Evolutionary conservation across 2,797 vertebrate genomes (phyloP).

Genomic region (Nasua narica): DNA sequence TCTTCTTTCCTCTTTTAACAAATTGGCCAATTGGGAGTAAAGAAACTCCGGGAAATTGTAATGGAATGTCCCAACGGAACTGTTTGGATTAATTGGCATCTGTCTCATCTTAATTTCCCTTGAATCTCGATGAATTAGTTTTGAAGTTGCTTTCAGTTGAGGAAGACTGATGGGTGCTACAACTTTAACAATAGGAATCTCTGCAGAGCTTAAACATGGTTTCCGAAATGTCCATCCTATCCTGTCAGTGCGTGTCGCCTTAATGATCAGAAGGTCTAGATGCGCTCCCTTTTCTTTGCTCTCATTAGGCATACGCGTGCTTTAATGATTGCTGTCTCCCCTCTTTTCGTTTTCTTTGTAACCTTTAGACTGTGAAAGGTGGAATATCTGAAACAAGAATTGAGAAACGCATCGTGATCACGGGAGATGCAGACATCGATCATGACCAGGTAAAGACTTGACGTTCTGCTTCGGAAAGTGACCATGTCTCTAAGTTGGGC

Average conservation of each 20-base stretch:
- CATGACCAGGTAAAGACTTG: constrained; percentile 92
- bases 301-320: not conserved
- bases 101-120: not conserved
- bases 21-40: not conserved
- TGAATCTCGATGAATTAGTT: not conserved
- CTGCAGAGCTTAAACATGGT: not conserved
- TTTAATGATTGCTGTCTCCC: not conserved
- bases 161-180: not conserved
- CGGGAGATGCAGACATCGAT: constrained; percentile 97
- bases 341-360: not conserved
- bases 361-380: constrained; percentile 93
- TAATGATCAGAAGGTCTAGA: not conserved
- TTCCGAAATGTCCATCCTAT: not conserved
- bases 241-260: not conserved
- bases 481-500: not conserved
- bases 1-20: constrained; percentile 45
- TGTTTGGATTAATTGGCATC: not conserved
- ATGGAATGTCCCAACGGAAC: not conserved
- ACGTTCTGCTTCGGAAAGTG: not conserved
- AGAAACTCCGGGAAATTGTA: not conserved
- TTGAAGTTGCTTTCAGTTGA: not conserved
- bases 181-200: not conserved
- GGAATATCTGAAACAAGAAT: constrained; percentile 99
- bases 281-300: not conserved
- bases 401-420: constrained; percentile 99